These are phyloP conservation scores for Pristionchus arcanus DNA, from an alignment of 2,888 invertebrate species.

Conservation along the genomic window DNA sequence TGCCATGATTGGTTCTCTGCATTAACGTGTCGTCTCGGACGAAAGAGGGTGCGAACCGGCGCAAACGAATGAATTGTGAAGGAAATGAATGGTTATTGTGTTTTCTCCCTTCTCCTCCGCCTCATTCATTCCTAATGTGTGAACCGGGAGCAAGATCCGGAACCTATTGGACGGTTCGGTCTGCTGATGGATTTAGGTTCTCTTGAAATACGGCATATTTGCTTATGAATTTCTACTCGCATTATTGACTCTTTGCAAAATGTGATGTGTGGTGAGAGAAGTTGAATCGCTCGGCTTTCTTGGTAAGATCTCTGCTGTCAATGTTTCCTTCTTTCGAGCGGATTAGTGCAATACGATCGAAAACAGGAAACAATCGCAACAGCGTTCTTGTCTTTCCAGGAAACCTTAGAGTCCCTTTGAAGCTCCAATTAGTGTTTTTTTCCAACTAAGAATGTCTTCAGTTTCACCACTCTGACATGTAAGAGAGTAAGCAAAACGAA, in stretches of 20 bases:
- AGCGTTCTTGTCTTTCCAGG: not conserved
- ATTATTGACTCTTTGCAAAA: not conserved
- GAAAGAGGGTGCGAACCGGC: no score
- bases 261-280: not conserved
- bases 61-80: no score
- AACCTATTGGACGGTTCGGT: not conserved
- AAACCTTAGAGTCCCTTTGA: not conserved
- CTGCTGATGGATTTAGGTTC: not conserved
- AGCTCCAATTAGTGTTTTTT: not conserved
- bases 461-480: no score
- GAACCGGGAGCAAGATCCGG: not conserved
- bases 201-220: not conserved
- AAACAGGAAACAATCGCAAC: not conserved
- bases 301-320: no score
- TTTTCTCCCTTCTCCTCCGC: not conserved
- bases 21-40: not conserved
- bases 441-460: no score
- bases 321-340: no score
- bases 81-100: conserved; percentile 27
- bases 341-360: no score
- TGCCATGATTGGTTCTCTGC: not conserved
- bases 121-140: conserved; percentile 30
- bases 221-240: not conserved
- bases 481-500: no score
- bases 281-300: no score